Percentiles rank a stretch among this genome's conserved stretches.
Conservation (phyloP, 2,113 vertebrate genomes). For the Okapia johnstoni region DNA sequence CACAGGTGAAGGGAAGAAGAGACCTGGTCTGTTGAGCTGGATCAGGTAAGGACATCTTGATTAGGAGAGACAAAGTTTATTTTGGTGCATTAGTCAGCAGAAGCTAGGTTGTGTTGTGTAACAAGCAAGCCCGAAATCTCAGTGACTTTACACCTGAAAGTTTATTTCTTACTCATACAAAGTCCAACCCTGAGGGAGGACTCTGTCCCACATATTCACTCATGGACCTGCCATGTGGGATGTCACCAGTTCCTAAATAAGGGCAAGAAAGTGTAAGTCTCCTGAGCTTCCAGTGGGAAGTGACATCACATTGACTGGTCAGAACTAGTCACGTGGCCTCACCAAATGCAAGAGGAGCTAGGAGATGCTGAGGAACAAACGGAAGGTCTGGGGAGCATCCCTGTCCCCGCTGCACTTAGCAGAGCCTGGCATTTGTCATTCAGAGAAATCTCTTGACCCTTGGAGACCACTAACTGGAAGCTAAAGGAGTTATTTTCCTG, state of each 20-base stretch:
- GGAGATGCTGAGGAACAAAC: not conserved
- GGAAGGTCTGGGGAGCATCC: not conserved
- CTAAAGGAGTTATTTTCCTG: not conserved
- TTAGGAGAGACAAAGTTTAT: not conserved
- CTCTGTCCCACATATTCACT: not conserved
- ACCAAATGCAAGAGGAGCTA: not conserved
- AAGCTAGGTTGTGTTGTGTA: not conserved
- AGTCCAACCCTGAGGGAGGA: not conserved
- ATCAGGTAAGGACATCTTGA: not conserved
- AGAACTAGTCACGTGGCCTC: not conserved
- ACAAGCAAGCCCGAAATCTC: not conserved
- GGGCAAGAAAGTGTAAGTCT: not conserved
- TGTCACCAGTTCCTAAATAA: not conserved
- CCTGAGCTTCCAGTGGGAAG: not conserved
- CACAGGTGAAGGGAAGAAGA: not conserved
- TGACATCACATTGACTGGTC: not conserved
- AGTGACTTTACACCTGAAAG: not conserved
- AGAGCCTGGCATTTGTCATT: not conserved
- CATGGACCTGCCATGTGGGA: not conserved
- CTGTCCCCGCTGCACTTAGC: not conserved
- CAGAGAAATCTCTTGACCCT: not conserved
- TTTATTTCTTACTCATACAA: not conserved
- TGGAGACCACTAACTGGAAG: not conserved
- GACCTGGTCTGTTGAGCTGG: not conserved
- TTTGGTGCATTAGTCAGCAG: not conserved